A percentile compares a stretch with the other conserved stretches of the same genome.
phyloP scores from a whole-genome alignment of 2,113 vertebrate species.

The Pituophis catenifer region DNA sequence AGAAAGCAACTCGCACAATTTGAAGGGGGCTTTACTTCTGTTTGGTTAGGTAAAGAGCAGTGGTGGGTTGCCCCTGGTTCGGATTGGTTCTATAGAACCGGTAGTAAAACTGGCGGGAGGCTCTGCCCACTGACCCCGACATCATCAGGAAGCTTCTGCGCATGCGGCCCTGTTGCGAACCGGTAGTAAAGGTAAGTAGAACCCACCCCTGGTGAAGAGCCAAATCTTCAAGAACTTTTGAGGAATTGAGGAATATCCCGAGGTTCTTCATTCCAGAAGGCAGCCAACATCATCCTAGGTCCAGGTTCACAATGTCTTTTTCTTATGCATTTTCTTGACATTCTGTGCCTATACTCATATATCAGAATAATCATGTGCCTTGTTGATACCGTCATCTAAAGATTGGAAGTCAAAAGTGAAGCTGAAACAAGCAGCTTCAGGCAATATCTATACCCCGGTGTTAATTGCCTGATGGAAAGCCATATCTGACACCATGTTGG shows the following conservation, averaged over 20 bases:
- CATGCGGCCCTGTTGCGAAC: too few relatives aligned
- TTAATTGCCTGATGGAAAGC: constrained; percentile 35
- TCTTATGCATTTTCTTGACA: constrained; percentile 22
- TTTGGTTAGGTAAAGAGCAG: not conserved
- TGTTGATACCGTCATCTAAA: constrained; percentile 22
- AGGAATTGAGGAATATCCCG: not conserved
- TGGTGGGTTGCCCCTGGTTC: too few relatives aligned
- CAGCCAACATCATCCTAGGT: constrained; percentile 12
- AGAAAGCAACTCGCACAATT: not conserved
- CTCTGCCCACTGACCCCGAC: too few relatives aligned
- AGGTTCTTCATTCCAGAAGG: not conserved
- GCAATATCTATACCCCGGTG: constrained; percentile 27
- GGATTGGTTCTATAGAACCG: too few relatives aligned
- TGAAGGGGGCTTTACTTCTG: too few relatives aligned
- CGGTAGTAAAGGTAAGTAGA: too few relatives aligned
- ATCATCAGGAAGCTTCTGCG: too few relatives aligned
- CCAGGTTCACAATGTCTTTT: not conserved
- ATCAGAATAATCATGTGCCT: constrained; percentile 26
- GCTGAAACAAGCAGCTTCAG: not conserved
- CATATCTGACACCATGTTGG: constrained; percentile 45
- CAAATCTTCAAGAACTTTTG: not conserved
- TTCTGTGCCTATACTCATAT: constrained; percentile 37
- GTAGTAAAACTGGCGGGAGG: too few relatives aligned
- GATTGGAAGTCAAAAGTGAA: constrained; percentile 46
- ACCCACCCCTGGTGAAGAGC: not conserved